Conservation (phyloP, 2,888 invertebrate species). For the Chironomus tentans region DNA sequence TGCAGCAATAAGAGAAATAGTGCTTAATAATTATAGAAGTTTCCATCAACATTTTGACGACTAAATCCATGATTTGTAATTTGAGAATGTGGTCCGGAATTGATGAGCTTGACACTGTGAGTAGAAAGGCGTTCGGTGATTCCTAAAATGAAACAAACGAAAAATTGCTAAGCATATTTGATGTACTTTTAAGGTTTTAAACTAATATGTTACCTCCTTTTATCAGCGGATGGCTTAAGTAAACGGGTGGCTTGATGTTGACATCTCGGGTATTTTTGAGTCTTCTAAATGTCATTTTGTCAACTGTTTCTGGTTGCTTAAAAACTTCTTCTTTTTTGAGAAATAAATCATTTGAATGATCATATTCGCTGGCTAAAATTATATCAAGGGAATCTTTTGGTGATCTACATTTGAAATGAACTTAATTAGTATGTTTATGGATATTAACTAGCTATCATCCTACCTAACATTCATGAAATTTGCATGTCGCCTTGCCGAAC, state of each 20-base stretch:
- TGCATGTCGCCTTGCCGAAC: slow-evolving; percentile 44
- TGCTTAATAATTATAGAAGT: slow-evolving; percentile 62
- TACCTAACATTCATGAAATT: slow-evolving; percentile 35
- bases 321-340: slow-evolving; percentile 49
- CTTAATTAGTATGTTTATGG: too few species aligned
- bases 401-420: slow-evolving; percentile 28
- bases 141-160: slow-evolving; percentile 33
- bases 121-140: slow-evolving; percentile 55
- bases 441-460: too few species aligned
- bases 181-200: too few species aligned
- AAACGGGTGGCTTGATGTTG: slow-evolving; percentile 41
- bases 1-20: too few species aligned
- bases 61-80: slow-evolving; percentile 75
- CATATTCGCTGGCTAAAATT: slow-evolving; percentile 55
- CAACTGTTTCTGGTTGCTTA: slow-evolving; percentile 55
- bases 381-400: slow-evolving; percentile 64
- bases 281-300: slow-evolving; percentile 56
- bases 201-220: slow-evolving; percentile 33
- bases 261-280: slow-evolving; percentile 50
- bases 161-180: too few species aligned
- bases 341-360: slow-evolving; percentile 45
- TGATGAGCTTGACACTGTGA: slow-evolving; percentile 66
- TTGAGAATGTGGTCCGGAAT: slow-evolving; percentile 70
- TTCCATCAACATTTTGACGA: slow-evolving; percentile 65
- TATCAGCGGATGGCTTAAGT: slow-evolving; percentile 44